A percentile compares a stretch with the other conserved stretches of the same genome.
These are phyloP conservation scores for Australoheros facetus DNA, from an alignment of 2,797 vertebrate genomes.

Conservation along the genomic window DNA sequence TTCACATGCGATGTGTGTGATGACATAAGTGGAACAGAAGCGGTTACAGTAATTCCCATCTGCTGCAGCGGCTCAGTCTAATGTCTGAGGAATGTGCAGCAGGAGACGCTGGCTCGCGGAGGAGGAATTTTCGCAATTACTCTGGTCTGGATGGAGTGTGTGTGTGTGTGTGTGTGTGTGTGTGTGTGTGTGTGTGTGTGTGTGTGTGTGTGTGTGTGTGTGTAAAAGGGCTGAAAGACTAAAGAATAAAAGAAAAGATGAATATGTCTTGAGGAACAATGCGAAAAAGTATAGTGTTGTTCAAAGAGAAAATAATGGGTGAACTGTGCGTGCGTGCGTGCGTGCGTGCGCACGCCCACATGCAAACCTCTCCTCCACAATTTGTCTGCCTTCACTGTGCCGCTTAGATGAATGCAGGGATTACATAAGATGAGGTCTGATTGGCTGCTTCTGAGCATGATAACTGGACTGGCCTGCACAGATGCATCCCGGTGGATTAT, in stretches of 20 bases:
- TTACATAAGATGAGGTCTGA: constrained; percentile 61
- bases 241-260: constrained; percentile 5
- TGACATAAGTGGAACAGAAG: constrained; percentile 48
- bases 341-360: rapidly evolving
- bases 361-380: constrained; percentile 17
- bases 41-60: constrained; percentile 55
- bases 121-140: constrained; percentile 68
- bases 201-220: not conserved
- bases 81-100: constrained; percentile 65
- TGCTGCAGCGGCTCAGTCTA: constrained; percentile 44
- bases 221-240: not conserved
- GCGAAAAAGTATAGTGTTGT: not conserved
- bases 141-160: not conserved
- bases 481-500: constrained; percentile 60
- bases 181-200: constrained; percentile 1
- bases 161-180: not conserved
- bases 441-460: constrained; percentile 54
- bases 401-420: constrained; percentile 40
- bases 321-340: not conserved
- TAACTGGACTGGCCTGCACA: constrained; percentile 37
- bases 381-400: constrained; percentile 21
- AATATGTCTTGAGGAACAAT: constrained; percentile 1
- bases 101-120: constrained; percentile 32
- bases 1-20: constrained; percentile 23
- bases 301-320: not conserved